These are phyloP conservation scores for Acropora yongei DNA, from an alignment of 64 coral and sea anemone genomes.

Conservation along the genomic window DNA sequence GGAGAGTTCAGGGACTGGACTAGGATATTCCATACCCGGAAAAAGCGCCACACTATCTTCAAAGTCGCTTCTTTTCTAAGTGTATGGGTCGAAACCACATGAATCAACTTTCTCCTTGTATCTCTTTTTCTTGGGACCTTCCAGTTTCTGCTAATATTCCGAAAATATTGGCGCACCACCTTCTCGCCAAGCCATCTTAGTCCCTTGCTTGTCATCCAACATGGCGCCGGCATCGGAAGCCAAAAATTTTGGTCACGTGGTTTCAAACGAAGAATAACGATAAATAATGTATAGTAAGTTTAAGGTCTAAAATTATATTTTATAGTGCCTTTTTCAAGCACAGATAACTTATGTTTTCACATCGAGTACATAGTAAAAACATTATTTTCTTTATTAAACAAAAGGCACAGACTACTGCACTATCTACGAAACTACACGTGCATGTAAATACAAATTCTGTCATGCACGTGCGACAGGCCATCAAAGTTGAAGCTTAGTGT, in stretches of 20 bases:
- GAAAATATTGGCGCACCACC: neutral
- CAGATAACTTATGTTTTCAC: too few relatives aligned
- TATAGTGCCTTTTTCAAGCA: too few relatives aligned
- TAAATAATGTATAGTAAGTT: too few relatives aligned
- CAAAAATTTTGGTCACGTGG: neutral
- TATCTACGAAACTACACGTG: too few relatives aligned
- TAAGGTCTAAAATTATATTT: too few relatives aligned
- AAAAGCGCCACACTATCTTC: neutral
- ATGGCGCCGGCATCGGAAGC: neutral
- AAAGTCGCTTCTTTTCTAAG: neutral
- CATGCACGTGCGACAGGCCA: too few relatives aligned
- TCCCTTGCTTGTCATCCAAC: neutral
- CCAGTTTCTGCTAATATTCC: neutral
- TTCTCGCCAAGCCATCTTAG: neutral
- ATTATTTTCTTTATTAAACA: too few relatives aligned
- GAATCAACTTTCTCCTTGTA: neutral
- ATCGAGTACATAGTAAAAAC: too few relatives aligned
- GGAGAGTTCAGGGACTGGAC: too few relatives aligned
- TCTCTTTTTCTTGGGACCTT: neutral
- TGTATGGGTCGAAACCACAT: conserved; percentile 1
- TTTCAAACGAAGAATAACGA: neutral
- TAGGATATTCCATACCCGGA: neutral
- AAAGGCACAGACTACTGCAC: too few relatives aligned
- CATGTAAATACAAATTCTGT: too few relatives aligned
- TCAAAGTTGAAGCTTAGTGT: too few relatives aligned